These are phyloP conservation scores for Mactra quadrangularis DNA, from an alignment of 1,140 invertebrate species.

Conservation along the genomic window DNA sequence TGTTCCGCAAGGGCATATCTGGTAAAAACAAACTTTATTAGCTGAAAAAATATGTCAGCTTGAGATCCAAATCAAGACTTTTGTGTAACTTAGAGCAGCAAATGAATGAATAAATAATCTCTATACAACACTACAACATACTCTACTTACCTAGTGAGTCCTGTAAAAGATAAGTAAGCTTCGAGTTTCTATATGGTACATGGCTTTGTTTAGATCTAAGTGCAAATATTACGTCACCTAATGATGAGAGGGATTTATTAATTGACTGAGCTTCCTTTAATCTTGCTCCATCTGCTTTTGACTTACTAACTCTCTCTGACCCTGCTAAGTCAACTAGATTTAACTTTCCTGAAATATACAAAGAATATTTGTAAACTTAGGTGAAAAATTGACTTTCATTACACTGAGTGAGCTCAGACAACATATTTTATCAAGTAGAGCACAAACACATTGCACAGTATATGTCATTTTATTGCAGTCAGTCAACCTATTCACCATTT, in stretches of 20 bases:
- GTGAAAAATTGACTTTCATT: slow-evolving; percentile 4
- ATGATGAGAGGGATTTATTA: slow-evolving; percentile 95
- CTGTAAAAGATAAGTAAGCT: slow-evolving; percentile 83
- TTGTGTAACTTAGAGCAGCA: too few species aligned
- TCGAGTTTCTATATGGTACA: slow-evolving; percentile 83
- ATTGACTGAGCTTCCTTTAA: slow-evolving; percentile 96
- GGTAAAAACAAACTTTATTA: too few species aligned
- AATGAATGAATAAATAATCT: too few species aligned
- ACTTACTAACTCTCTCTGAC: slow-evolving; percentile 97
- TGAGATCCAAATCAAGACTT: too few species aligned
- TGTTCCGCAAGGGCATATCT: too few species aligned
- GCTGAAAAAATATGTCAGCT: too few species aligned
- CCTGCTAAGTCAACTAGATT: slow-evolving; percentile 98
- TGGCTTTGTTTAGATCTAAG: slow-evolving; percentile 87
- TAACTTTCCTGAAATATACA: slow-evolving; percentile 89
- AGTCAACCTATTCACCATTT: too few species aligned
- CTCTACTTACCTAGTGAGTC: slow-evolving; percentile 89
- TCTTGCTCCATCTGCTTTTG: slow-evolving; percentile 94
- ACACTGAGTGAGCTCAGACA: too few species aligned
- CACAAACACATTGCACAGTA: too few species aligned
- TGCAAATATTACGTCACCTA: slow-evolving; percentile 98
- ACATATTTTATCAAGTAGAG: too few species aligned
- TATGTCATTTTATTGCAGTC: too few species aligned
- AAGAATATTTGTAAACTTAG: slow-evolving; percentile 5
- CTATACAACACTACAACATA: too few species aligned